A percentile compares a stretch with the other conserved stretches of the same genome.
Conservation (phyloP, 2,797 vertebrate species). For the Spondyliosoma cantharus region DNA sequence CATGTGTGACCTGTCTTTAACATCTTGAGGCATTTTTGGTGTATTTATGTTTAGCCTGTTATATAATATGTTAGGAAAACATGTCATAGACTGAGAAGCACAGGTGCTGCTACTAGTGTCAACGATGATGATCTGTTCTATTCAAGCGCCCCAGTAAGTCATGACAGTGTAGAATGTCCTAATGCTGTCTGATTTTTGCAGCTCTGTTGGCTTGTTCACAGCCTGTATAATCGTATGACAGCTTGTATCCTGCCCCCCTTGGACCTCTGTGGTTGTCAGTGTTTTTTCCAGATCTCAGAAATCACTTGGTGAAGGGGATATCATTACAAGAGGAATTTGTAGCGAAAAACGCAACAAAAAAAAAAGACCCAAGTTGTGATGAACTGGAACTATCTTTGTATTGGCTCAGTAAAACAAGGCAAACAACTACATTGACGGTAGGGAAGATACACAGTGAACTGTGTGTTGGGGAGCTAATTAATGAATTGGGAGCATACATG, state of each 20-base stretch:
- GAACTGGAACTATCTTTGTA: background rate
- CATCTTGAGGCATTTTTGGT: background rate
- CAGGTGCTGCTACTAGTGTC: background rate
- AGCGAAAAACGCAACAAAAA: slow-evolving; percentile 3
- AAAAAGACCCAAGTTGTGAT: background rate
- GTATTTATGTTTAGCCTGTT: background rate
- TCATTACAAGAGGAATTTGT: background rate
- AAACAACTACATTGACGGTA: no score
- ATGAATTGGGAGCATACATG: background rate
- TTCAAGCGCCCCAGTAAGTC: background rate
- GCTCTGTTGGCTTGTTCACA: slow-evolving; percentile 18
- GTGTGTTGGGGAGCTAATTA: background rate
- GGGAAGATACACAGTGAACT: background rate
- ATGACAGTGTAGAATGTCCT: background rate
- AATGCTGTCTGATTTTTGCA: slow-evolving; percentile 9
- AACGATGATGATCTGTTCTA: background rate
- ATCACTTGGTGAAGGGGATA: slow-evolving; percentile 3
- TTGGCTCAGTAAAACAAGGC: background rate
- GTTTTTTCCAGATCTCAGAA: slow-evolving; percentile 12
- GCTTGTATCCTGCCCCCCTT: background rate
- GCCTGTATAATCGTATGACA: background rate
- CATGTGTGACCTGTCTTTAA: background rate
- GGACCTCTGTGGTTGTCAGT: slow-evolving; percentile 12
- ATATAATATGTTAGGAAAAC: background rate
- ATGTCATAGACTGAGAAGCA: background rate